phyloP scores from a whole-genome alignment of 2,888 invertebrate genomes.

The Thereva nobilitata region DNA sequence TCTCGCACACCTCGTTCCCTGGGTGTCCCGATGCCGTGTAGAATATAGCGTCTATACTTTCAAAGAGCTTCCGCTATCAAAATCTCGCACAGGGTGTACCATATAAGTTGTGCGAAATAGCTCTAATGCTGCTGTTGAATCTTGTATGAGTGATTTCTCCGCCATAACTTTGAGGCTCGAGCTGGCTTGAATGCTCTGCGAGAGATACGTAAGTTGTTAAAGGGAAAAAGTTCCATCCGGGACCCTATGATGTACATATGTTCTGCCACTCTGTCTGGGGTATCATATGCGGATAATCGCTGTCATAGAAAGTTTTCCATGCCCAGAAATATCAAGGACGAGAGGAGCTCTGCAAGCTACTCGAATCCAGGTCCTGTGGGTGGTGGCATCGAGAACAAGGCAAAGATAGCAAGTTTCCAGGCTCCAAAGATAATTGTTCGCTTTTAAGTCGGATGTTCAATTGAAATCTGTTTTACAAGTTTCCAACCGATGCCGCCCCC shows the following conservation, averaged over 20 bases:
- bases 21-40: no score
- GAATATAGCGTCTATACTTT: no score
- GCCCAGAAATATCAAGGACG: background rate
- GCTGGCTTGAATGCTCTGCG: background rate
- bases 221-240: constrained; percentile 31
- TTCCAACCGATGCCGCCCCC: background rate
- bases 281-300: constrained; percentile 30
- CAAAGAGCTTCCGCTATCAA: no score
- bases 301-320: constrained; percentile 31
- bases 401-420: constrained; percentile 18
- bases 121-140: background rate
- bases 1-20: background rate
- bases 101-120: constrained; percentile 19
- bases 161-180: constrained; percentile 14
- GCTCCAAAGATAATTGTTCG: constrained; percentile 29
- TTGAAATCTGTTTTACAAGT: constrained; percentile 24
- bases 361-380: background rate
- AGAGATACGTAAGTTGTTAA: constrained; percentile 21
- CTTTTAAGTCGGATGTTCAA: constrained; percentile 31
- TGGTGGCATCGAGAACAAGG: background rate
- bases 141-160: constrained; percentile 22
- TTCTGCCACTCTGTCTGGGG: constrained; percentile 11
- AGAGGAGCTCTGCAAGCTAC: background rate
- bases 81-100: background rate
- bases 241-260: constrained; percentile 18